A percentile compares a stretch with the other conserved stretches of the same genome.
phyloP scores from a whole-genome alignment of 2,113 vertebrate species.

The Agapornis roseicollis region DNA sequence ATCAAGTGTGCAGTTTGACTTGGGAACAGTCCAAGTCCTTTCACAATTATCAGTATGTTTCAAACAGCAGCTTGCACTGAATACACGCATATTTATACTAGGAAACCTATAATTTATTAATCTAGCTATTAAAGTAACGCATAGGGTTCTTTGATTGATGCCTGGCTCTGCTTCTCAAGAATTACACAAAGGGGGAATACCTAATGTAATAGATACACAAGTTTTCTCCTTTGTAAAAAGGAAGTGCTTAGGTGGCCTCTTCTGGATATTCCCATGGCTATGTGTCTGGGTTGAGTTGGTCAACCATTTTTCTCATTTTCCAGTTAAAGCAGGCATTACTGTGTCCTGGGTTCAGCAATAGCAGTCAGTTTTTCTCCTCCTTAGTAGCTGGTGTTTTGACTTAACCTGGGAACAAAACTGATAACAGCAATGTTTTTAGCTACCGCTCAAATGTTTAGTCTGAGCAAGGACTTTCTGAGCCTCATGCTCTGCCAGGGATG shows the following conservation, averaged over 20 bases:
- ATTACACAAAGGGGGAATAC: not conserved
- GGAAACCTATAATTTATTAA: slow-evolving; percentile 56
- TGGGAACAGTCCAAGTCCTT: slow-evolving; percentile 5
- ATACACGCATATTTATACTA: not conserved
- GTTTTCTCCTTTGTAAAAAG: not conserved
- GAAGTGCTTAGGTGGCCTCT: not conserved
- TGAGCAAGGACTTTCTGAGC: no score
- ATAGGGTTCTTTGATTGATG: slow-evolving; percentile 13
- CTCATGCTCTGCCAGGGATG: no score
- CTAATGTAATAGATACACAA: not conserved
- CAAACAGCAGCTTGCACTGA: slow-evolving; percentile 14
- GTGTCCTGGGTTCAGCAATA: no score
- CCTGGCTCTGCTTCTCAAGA: slow-evolving; percentile 1
- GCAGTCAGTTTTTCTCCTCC: no score
- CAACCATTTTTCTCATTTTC: not conserved
- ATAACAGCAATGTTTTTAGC: no score
- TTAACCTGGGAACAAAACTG: no score
- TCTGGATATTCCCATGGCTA: not conserved
- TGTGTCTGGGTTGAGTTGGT: not conserved
- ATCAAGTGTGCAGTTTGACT: not conserved
- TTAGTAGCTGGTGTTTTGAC: no score
- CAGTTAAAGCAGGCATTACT: not conserved
- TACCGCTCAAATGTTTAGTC: no score
- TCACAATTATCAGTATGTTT: not conserved
- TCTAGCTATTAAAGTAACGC: slow-evolving; percentile 38